A percentile compares a stretch with the other conserved stretches of the same genome.
Conservation (phyloP, 2,113 vertebrate genomes). For the Heptranchias perlo region DNA sequence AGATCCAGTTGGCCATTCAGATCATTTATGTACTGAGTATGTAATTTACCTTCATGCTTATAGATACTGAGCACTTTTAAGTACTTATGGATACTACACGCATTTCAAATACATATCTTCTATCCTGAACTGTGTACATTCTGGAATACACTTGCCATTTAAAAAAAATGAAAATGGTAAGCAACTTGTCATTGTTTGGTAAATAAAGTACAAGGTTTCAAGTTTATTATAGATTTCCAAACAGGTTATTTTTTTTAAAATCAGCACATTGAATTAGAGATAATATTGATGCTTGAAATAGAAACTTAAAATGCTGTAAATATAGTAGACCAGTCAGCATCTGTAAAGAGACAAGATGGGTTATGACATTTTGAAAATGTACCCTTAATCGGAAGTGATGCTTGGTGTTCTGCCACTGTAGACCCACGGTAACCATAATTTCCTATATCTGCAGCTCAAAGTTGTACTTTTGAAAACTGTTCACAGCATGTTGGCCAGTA, state of each 20-base stretch:
- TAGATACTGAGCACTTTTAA: constrained; percentile 11
- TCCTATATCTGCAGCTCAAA: not conserved
- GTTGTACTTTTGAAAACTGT: not conserved
- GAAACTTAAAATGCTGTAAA: not conserved
- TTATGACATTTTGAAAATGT: not conserved
- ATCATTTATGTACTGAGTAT: constrained; percentile 11
- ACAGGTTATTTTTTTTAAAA: not conserved
- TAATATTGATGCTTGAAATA: not conserved
- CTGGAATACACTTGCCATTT: not conserved
- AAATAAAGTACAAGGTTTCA: not conserved
- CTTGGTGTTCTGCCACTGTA: not conserved
- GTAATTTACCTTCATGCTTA: constrained; percentile 11
- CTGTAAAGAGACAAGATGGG: not conserved
- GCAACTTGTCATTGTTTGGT: not conserved
- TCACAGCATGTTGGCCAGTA: not conserved
- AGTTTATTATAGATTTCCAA: not conserved
- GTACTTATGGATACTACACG: not conserved
- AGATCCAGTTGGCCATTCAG: constrained; percentile 22
- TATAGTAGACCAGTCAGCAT: not conserved
- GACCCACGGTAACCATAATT: not conserved
- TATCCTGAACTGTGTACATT: not conserved
- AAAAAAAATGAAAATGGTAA: not conserved
- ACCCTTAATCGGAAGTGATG: not conserved
- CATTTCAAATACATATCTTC: not conserved
- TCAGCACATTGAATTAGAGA: not conserved